Conservation (phyloP, 2,888 invertebrate species). For the Melanargia galathea region DNA sequence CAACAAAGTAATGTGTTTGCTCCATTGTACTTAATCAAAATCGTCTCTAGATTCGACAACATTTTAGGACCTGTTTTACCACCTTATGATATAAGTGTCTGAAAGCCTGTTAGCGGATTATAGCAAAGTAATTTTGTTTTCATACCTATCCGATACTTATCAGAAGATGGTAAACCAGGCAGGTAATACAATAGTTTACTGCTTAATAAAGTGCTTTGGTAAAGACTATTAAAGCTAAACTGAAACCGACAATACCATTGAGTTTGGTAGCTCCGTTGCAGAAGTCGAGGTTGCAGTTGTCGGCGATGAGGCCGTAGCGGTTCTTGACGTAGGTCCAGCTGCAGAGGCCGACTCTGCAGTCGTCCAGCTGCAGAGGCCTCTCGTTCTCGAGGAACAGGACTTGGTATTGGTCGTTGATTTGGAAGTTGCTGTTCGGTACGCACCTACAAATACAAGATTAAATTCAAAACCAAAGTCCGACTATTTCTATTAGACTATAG, state of each 20-base stretch:
- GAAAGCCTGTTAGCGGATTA: too few relatives aligned
- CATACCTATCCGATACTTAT: too few relatives aligned
- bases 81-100: too few relatives aligned
- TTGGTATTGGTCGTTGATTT: constrained; percentile 66
- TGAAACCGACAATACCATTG: constrained; percentile 35
- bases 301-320: constrained; percentile 78
- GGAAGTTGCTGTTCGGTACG: constrained; percentile 71
- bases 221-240: constrained; percentile 33
- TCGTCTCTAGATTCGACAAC: too few relatives aligned
- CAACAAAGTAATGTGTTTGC: too few relatives aligned
- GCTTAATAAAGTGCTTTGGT: constrained; percentile 27
- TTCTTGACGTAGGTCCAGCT: constrained; percentile 86
- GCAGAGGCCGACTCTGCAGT: constrained; percentile 90
- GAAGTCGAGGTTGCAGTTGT: constrained; percentile 81
- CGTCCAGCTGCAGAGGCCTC: constrained; percentile 84
- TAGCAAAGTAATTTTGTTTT: too few relatives aligned
- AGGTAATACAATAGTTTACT: too few relatives aligned
- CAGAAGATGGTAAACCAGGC: too few relatives aligned
- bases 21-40: too few relatives aligned
- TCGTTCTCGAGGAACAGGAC: constrained; percentile 88
- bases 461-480: too few relatives aligned
- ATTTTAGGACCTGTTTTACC: too few relatives aligned
- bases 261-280: constrained; percentile 68
- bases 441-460: constrained; percentile 73
- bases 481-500: too few relatives aligned